Conservation (phyloP, 2,888 invertebrate species). For the Plagiodera versicolora region DNA sequence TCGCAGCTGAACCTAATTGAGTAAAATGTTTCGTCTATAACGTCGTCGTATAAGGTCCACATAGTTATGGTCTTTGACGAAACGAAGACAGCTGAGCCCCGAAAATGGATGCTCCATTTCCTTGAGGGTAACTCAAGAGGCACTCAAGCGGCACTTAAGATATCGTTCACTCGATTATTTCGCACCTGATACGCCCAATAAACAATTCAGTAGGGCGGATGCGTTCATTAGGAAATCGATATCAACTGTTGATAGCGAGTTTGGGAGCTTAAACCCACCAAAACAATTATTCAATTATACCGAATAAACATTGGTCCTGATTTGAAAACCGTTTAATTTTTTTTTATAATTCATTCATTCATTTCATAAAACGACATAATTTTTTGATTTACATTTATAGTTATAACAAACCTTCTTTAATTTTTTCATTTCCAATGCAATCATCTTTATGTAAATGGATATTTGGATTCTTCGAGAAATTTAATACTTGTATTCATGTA, state of each 20-base stretch:
- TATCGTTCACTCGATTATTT: conserved; percentile 17
- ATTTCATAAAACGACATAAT: too few species aligned
- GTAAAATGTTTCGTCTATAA: conserved; percentile 39
- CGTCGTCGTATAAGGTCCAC: conserved; percentile 30
- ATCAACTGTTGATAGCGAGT: neutral
- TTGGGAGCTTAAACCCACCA: neutral
- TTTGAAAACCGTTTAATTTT: too few species aligned
- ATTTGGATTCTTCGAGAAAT: too few species aligned
- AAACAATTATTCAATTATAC: too few species aligned
- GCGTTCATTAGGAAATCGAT: neutral
- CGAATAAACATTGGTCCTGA: too few species aligned
- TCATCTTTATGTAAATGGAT: too few species aligned
- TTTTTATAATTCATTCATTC: too few species aligned
- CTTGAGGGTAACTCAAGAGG: conserved; percentile 17
- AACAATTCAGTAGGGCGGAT: conserved; percentile 2
- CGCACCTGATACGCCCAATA: conserved; percentile 27
- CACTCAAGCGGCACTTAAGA: conserved; percentile 28
- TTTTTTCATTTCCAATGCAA: too few species aligned
- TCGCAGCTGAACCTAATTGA: conserved; percentile 41
- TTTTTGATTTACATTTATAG: too few species aligned
- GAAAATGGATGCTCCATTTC: conserved; percentile 22
- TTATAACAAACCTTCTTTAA: too few species aligned
- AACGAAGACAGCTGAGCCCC: conserved; percentile 46
- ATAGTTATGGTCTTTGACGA: conserved; percentile 43
- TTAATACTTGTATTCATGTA: too few species aligned